Base-by-base conservation (phyloP, 1,140 invertebrate species). In the Drosophila kohkoa region DNA sequence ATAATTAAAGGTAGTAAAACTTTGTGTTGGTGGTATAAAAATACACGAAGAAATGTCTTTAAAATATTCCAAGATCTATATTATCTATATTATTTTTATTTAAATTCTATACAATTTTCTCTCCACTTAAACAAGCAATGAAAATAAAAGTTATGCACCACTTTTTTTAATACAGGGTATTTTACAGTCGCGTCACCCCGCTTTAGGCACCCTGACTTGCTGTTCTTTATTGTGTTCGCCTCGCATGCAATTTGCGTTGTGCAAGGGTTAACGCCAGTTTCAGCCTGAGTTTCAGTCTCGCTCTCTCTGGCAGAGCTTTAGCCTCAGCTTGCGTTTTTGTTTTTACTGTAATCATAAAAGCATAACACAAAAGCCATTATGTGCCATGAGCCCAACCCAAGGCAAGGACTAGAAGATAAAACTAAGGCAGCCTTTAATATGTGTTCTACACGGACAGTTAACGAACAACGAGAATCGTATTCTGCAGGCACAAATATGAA, bases 361-460 rank as follows among this genome's bases (percentile, higher is more conserved):
- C 79, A 86, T 87, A 86, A 86, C 79, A 86, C 82, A 86, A 86
- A 85, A 87, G 82, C 82, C 82, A 87, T 86, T 82, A 79, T 75
- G 77, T 58, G 46, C 35, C 8, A 38, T 35, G 51, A 32, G 48
- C 48, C 64, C 57, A 55, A 63, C 16, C 51, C 71, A 30, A 30
- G 49, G 48, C 65, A 46, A 62, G 59, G 55, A 57, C 55, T 48
- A 68, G 38, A 45, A 68, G 49, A 74, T 69, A 74, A 62, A 49
- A 32, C 65, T 28, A 38, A 68, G 59, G 57, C 57, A 54, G 64
- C 8, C 41, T 68, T 49, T 68, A 68, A 68, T 74, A 41, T 60
- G 65, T 57, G 55, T 38, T 68, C 60, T 46, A 59, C 55, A 38
- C 0, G 58, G 25, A 2, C n/a, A 48, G 32, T 16, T 3, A 10